Conservation (phyloP, 2,888 invertebrate species). For the Drosophila nr. perissopoda region DNA sequence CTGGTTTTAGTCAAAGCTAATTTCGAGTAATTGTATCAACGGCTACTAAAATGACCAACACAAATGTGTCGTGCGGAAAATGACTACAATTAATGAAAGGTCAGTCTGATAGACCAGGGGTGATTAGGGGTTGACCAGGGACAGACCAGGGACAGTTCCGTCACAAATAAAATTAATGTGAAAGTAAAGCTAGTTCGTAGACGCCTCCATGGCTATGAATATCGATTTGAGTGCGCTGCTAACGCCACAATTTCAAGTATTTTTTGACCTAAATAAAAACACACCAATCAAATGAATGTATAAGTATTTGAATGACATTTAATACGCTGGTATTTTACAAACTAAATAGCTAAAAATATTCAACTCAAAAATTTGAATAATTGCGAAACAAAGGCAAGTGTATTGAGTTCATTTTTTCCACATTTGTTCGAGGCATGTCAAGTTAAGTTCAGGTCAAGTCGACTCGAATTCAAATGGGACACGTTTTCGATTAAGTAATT, state of each 20-base stretch:
- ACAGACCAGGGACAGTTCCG: not conserved
- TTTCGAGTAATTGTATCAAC: conserved; percentile 38
- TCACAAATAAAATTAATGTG: conserved; percentile 18
- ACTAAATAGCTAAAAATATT: conserved; percentile 1
- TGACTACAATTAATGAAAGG: conserved; percentile 71
- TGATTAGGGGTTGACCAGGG: conserved; percentile 15
- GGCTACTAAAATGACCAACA: not conserved
- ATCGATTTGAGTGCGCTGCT: conserved; percentile 19
- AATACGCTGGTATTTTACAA: conserved; percentile 10
- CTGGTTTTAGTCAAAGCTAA: conserved; percentile 9
- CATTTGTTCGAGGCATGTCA: conserved; percentile 3
- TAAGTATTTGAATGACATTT: conserved; percentile 19
- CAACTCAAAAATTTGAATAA: conserved; percentile 2
- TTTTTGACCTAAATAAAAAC: conserved; percentile 15
- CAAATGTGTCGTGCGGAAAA: conserved; percentile 52
- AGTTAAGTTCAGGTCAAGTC: conserved; percentile 4
- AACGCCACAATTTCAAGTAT: not conserved
- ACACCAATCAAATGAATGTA: conserved; percentile 1
- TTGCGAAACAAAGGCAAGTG: not conserved
- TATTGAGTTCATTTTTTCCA: not conserved
- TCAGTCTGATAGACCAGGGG: conserved; percentile 39
- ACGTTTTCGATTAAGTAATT: conserved; percentile 42
- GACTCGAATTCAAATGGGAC: conserved; percentile 12
- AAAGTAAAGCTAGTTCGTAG: conserved; percentile 30
- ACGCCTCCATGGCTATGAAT: conserved; percentile 30